Conservation (phyloP, 2,113 vertebrate species). For the Herpailurus yagouaroundi region DNA sequence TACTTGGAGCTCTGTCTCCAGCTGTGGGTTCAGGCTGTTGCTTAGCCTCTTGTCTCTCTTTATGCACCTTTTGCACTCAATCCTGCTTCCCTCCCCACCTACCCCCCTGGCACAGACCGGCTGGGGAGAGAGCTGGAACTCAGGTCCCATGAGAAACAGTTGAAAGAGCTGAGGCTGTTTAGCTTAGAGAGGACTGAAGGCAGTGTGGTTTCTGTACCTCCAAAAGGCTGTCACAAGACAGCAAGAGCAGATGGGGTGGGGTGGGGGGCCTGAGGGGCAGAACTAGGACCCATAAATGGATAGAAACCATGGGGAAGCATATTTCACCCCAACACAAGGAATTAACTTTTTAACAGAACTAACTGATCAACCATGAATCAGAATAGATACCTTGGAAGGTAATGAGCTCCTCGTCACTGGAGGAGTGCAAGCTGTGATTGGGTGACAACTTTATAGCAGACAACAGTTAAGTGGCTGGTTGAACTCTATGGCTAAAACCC, state of each 20-base stretch:
- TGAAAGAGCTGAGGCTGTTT: not conserved
- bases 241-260: not conserved
- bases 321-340: slow-evolving; percentile 1
- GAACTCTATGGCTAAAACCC: not conserved
- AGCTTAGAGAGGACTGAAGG: not conserved
- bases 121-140: not conserved
- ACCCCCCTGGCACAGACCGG: no score
- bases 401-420: not conserved
- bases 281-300: not conserved
- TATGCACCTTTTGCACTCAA: not conserved
- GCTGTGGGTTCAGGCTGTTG: not conserved
- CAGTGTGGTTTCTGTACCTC: not conserved
- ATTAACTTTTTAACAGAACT: slow-evolving; percentile 23
- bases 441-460: not conserved
- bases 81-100: not conserved
- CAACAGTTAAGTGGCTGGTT: not conserved
- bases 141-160: slow-evolving; percentile 1
- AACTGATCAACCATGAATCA: not conserved
- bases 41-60: slow-evolving; percentile 1
- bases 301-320: not conserved
- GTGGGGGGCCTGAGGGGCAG: not conserved
- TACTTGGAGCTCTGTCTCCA: not conserved
- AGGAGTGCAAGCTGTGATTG: not conserved
- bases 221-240: not conserved
- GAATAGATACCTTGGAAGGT: not conserved